Base-by-base conservation (phyloP, 2,797 vertebrate species). In the Gymnopithys bicolor region DNA sequence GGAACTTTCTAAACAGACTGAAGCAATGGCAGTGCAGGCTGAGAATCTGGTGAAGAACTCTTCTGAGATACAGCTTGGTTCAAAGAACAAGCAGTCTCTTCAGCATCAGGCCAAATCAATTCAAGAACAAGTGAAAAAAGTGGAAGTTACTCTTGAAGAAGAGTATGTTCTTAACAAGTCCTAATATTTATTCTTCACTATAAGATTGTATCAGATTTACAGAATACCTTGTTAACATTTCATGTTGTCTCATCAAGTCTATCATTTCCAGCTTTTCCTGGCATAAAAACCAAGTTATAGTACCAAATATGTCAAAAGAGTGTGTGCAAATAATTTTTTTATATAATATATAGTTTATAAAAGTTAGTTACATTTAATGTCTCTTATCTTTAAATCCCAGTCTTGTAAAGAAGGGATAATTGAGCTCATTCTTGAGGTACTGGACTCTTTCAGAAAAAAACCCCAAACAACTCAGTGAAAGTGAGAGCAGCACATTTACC, bases 31-130 rank as follows among this genome's bases (percentile, higher is more conserved):
- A 43, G 92, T 97, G 13, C 98, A 99, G 76, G 98, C 99, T 97
- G 98, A 98, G 94, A 98, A 97, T 32, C 91, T 99, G 86, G 97
- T 99, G 93, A 99, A 98, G 98, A 99, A 98, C 97, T 98, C 99
- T 33, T 97, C 98, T 64, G 99, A 99, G 92, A 99, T 99, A 97
- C 98, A 99, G 28, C 98, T 99, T 19, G 98, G 99, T 46, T 98
- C 98, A 62, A 98, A 98, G 96, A 99, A 98, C 94, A 99, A 98
- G 88, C 98, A 97, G 59, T 96, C 97, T 51, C 98, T 99, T 77
- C 97, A 97, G 27, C 98, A 98, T 64, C 98, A 99, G 97, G 98
- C 98, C 73, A 98, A 96, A 74, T 98, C 98, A 27, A 98, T 99
- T 94, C 98, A 98, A 92, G 98, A 99, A 74, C 98, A 99, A 96